These are phyloP conservation scores for Lithophane semibrunnea DNA, from an alignment of 2,888 invertebrate species.

Conservation along the genomic window DNA sequence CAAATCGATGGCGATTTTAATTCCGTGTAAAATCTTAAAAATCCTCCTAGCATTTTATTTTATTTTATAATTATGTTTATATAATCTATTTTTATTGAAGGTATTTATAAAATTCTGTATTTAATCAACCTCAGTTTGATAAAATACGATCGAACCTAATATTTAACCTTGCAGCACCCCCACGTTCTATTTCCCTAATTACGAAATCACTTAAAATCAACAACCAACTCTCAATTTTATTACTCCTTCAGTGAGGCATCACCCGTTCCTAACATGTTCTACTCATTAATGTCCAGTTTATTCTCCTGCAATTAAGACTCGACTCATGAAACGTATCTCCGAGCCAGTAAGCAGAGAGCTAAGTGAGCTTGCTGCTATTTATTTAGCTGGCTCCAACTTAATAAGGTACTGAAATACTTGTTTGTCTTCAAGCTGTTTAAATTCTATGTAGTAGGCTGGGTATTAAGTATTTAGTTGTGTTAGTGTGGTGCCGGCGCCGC, in stretches of 20 bases:
- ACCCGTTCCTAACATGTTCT: neutral
- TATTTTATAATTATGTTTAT: too few relatives aligned
- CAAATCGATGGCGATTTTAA: neutral
- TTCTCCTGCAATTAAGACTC: constrained; percentile 34
- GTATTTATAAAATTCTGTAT: neutral
- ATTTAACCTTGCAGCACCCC: too few relatives aligned
- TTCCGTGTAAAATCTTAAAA: neutral
- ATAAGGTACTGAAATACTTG: constrained; percentile 27
- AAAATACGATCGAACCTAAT: neutral
- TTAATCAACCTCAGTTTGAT: neutral
- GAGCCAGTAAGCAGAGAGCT: constrained; percentile 7
- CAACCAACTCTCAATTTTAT: too few relatives aligned
- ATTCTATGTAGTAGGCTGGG: neutral
- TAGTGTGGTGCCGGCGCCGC: neutral
- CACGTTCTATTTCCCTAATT: too few relatives aligned
- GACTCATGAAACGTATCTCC: constrained; percentile 20
- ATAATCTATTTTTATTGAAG: too few relatives aligned
- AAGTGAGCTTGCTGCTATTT: constrained; percentile 35
- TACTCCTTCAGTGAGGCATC: too few relatives aligned
- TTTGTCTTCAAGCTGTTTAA: constrained; percentile 3
- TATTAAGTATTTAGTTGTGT: neutral
- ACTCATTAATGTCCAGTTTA: constrained; percentile 4
- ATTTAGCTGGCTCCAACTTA: constrained; percentile 28
- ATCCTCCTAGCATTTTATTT: neutral
- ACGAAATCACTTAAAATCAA: too few relatives aligned